Evolutionary conservation across 2,113 vertebrate species (phyloP), one percentile per base, ranked within the genome.

Genomic region (Mormoops blainvillei): DNA sequence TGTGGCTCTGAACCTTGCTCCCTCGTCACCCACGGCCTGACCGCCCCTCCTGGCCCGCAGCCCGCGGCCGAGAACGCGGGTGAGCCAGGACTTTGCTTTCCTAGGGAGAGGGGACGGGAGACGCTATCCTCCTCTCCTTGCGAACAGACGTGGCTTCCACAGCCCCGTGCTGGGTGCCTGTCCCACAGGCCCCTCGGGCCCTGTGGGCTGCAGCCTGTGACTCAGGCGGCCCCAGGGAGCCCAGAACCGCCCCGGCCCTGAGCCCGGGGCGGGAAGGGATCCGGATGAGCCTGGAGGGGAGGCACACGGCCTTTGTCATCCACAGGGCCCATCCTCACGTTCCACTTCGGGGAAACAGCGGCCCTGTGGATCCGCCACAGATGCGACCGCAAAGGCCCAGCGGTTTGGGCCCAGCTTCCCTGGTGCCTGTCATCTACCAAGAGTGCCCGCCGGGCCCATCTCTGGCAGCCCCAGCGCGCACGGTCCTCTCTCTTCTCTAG

Each of bases 11-110:
- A 50, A 43, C 43, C 87, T 9, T 0, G 0, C 5, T 19, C 1
- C 50, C 76, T n/a, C 22, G 18, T 24, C 43, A 4, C 4, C 28
- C 0, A 0, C 6, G 26, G 20, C 26, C n/a, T 0, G 13, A n/a
- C 15, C 81, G 9, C 65, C 38, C 38, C 1, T 3, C 36, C 43
- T 13, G 5, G 45, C 10, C 7, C 41, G 28, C 0, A 31, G 78
- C 90, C 36, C 45, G 1, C 1, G 19, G n/a, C 26, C 45, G 0
- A 10, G 24, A n/a, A 38, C 8, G 1, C 33, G 48, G 94, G 87
- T 65, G 71, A 67, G 19, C 38, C 15, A 19, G 54, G 20, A 24
- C 18, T 61, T 76, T 95, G 95, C 82, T 96, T 89, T 93, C 67
- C 65, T 73, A 65, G 78, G 94, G 95, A 90, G 80, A 87, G 68